These are phyloP conservation scores for Nymphicus hollandicus DNA, from an alignment of 2,113 vertebrate species.

Conservation along the genomic window DNA sequence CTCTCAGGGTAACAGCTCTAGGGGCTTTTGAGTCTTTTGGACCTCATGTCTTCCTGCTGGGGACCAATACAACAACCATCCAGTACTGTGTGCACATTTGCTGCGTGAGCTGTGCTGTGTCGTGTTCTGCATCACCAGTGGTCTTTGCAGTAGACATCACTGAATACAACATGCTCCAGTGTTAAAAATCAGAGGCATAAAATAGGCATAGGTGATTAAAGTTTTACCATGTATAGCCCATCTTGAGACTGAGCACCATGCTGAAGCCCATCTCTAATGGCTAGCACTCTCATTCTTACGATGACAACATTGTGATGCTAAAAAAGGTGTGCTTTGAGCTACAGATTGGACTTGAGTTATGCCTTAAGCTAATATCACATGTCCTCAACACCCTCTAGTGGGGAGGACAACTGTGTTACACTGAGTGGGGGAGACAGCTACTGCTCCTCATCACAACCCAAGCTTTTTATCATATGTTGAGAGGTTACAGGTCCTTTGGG, in stretches of 20 bases:
- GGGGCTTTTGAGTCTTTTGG: neutral
- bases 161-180: neutral
- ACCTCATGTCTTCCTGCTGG: neutral
- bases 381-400: neutral
- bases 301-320: neutral
- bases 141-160: neutral
- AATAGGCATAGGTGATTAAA: neutral
- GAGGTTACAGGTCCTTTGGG: neutral
- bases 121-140: neutral
- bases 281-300: neutral
- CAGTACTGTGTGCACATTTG: neutral
- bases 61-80: neutral
- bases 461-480: neutral
- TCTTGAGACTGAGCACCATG: neutral
- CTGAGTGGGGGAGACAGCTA: neutral
- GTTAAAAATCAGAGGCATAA: neutral
- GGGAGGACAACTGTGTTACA: neutral
- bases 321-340: neutral
- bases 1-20: neutral
- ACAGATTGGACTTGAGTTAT: neutral
- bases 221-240: neutral
- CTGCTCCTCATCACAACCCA: neutral
- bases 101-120: neutral
- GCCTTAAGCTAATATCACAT: neutral
- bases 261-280: neutral